Percentiles rank a stretch among this genome's conserved stretches.
Evolutionary conservation across 2,888 invertebrate species (phyloP).

Genomic region (Harmothoe impar): DNA sequence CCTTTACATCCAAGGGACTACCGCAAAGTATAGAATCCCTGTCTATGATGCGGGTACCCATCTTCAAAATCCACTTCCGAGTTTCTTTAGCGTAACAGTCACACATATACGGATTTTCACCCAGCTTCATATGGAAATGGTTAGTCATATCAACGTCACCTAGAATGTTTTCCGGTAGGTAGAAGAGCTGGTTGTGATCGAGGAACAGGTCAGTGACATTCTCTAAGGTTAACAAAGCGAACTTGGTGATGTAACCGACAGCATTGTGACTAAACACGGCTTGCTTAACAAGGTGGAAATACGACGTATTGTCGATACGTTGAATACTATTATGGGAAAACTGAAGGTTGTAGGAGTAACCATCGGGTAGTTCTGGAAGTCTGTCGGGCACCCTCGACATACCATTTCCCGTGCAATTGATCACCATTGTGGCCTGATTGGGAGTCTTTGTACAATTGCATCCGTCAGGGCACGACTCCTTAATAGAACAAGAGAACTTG

Average conservation of each 20-base stretch:
- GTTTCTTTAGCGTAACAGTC: neutral
- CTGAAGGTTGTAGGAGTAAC: too few species aligned
- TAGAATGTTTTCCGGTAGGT: neutral
- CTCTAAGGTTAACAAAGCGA: neutral
- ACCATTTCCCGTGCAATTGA: too few species aligned
- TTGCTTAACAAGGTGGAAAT: neutral
- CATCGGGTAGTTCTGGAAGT: too few species aligned
- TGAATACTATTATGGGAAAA: too few species aligned
- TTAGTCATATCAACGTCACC: neutral
- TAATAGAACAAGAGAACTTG: too few species aligned
- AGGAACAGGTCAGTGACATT: neutral
- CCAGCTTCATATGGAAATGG: neutral
- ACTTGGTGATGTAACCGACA: neutral
- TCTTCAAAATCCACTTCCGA: neutral
- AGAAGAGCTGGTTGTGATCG: neutral
- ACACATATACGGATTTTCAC: neutral
- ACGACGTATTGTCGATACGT: neutral
- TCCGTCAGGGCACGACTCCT: neutral
- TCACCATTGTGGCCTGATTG: neutral
- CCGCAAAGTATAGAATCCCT: neutral
- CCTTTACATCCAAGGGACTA: neutral
- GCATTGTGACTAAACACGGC: neutral
- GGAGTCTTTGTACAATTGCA: neutral
- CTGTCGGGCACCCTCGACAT: too few species aligned
- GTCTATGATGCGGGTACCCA: neutral